Base-by-base conservation (phyloP, 2,888 invertebrate species). In the Endomychus coccineus region DNA sequence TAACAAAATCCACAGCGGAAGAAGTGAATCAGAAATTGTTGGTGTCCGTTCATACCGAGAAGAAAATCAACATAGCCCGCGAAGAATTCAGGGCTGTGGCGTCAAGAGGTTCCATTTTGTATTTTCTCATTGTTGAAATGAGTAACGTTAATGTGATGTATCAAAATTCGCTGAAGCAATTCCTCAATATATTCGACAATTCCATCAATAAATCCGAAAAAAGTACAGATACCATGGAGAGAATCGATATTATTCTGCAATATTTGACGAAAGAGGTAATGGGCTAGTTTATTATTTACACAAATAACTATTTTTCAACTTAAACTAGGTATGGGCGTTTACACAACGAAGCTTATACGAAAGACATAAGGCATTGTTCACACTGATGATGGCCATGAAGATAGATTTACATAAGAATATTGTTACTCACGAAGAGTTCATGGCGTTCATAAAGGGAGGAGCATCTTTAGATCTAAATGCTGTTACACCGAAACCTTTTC, bases 41-140 rank as follows among this genome's bases (percentile, higher is more conserved):
- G 62, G 86, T 92, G 6, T 87, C 95, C 1, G 94, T 87, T 51
- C 82, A 91, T 7, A 96, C 95, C 0, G 95, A 96, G 60, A 83
- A 83, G 48, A 94, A 95, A 64, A 96, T 96, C 44, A 88, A 88
- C 59, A 73, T 85, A 37, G 95, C 95, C 0, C 73, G 96, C 37
- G 95, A 96, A 68, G 95, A 96, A 62, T 96, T 92, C 61, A 75
- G 95, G 48, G 89, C 94, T 0, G 95, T 96, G 1, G 96, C 96
- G 2, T 86, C 88, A 0, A 74, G 95, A 48, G 95, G 95, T 10
- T 92, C 92, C 0, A 92, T 95, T 37, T 69, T 96, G 1, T 96
- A 96, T 59, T 96, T 96, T 61, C 71, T 96, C 23, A 94, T 96
- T 42, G 94, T 95, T 0, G 95, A 96, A 70, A 94, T 96, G 94